A percentile compares a stretch with the other conserved stretches of the same genome.
These are phyloP conservation scores for Liparis tanakae DNA, from an alignment of 2,797 vertebrate genomes.

Conservation along the genomic window DNA sequence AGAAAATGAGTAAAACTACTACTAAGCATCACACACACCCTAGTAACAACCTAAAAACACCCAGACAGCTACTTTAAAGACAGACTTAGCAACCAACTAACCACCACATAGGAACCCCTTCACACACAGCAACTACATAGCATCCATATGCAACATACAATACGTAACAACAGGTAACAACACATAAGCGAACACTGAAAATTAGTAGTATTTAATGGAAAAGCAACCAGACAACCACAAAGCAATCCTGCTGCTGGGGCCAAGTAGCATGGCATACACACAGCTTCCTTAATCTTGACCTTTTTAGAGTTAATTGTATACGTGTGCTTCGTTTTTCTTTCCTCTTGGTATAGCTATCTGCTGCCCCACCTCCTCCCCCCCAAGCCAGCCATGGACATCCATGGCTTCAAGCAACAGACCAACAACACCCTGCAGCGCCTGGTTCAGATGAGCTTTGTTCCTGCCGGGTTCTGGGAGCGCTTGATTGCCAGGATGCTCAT, in stretches of 20 bases:
- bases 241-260: not conserved
- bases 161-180: not conserved
- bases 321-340: not conserved
- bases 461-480: constrained; percentile 96
- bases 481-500: constrained; percentile 98
- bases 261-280: not conserved
- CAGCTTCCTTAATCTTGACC: not conserved
- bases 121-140: not conserved
- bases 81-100: not conserved
- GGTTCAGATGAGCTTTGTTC: constrained; percentile 98
- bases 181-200: not conserved
- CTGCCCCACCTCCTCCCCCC: constrained; percentile 95
- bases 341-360: constrained; percentile 86
- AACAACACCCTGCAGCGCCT: constrained; percentile 92
- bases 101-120: not conserved
- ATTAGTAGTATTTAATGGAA: not conserved
- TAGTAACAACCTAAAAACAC: not conserved
- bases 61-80: not conserved
- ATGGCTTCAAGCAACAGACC: constrained; percentile 85
- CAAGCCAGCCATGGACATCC: constrained; percentile 94
- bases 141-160: not conserved
- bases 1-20: not conserved
- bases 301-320: not conserved
- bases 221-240: not conserved
- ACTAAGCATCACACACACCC: not conserved